Conservation (phyloP, 2,888 invertebrate genomes). For the Drosophila imparisetae region DNA sequence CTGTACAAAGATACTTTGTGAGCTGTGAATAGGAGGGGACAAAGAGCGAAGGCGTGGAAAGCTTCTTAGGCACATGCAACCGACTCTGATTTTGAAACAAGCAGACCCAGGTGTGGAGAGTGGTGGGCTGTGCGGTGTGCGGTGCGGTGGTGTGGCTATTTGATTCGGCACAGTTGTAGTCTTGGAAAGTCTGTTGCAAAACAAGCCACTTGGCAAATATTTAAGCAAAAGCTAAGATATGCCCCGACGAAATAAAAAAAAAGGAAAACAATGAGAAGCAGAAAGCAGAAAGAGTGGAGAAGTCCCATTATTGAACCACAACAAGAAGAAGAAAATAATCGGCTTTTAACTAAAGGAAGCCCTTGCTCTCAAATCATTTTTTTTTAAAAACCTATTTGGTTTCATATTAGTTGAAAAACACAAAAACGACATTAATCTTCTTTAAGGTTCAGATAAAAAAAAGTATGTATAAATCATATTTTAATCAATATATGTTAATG, state of each 20-base stretch:
- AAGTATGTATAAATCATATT: neutral
- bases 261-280: neutral
- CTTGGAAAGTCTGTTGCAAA: slow-evolving; percentile 47
- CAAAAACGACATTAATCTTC: neutral
- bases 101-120: slow-evolving; percentile 3
- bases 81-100: slow-evolving; percentile 17
- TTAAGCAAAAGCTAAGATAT: slow-evolving; percentile 28
- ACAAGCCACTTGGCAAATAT: slow-evolving; percentile 72
- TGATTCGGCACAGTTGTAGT: slow-evolving; percentile 1
- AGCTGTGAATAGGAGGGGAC: neutral
- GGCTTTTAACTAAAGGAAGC: slow-evolving; percentile 13
- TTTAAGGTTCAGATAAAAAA: neutral
- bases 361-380: neutral
- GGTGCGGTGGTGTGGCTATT: neutral
- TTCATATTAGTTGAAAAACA: neutral
- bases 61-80: slow-evolving; percentile 47
- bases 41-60: slow-evolving; percentile 29
- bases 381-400: neutral
- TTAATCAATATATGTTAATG: neutral
- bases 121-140: neutral
- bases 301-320: neutral
- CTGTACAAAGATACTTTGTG: slow-evolving; percentile 13
- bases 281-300: neutral
- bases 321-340: slow-evolving; percentile 18
- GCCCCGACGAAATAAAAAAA: slow-evolving; percentile 9